Base-by-base conservation (phyloP, 2,797 vertebrate species). In the Neoniphon sammara region DNA sequence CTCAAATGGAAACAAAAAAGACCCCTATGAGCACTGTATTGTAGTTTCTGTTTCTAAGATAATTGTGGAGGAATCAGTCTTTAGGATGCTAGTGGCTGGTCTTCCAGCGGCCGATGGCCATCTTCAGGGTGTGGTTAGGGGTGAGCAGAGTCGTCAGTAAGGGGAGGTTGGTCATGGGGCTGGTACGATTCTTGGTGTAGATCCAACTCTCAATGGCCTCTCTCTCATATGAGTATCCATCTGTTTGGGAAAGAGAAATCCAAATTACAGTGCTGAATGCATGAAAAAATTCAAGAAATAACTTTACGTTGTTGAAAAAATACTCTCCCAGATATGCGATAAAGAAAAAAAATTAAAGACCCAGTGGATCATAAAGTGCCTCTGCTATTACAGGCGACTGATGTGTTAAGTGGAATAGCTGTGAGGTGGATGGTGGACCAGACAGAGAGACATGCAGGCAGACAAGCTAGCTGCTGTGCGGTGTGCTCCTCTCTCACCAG, bases 111-210 rank as follows among this genome's bases (percentile, higher is more conserved):
- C 89, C 86, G 6, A 99, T 97, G 6, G 97, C 97, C 97, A 98
- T 98, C 93, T 97, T 98, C 60, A 99, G 92, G 2, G 95, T 97
- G 87, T 97, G 92, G 68, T 99, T 99, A 8, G 97, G 96, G 12
- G 94, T 98, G 60, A 99, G 95, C 66, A 94, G 63, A 1, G 93
- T 92, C 0, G 96, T 97, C 77, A 91, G 87, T 39, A 99, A 91
- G 25, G 95, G 94, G 31, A 98, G 94, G 82, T 99, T 99, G 1
- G 98, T 99, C 98, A 99, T 99, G 23, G 98, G 98, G 77, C 98
- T 99, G 6, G 96, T 95, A 6, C 94, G 95, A 84, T 95, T 96
- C 87, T 95, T 96, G 0, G 78, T 96, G 88, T 84, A 91, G 87
- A 99, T 94, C 98, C 98, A 99, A 10, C 91, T 95, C 84, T 97